These are phyloP conservation scores for Actinia equina DNA, from an alignment of 64 coral and sea anemone species.

Conservation along the genomic window DNA sequence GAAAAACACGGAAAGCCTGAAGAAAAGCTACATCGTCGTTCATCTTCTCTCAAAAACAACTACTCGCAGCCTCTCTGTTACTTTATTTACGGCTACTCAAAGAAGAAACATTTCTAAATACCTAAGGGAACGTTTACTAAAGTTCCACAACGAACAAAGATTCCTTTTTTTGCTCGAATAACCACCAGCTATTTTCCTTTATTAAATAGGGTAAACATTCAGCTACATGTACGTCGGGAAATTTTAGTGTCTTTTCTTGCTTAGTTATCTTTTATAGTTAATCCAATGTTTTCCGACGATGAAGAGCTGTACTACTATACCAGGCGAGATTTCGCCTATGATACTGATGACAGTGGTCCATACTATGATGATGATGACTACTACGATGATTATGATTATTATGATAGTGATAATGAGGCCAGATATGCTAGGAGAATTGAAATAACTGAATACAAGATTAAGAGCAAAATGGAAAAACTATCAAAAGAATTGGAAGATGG, in stretches of 20 bases:
- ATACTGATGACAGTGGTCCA: constrained; percentile 7
- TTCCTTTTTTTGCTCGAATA: too few relatives aligned
- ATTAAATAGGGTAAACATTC: not conserved
- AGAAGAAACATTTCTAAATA: not conserved
- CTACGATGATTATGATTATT: constrained; percentile 17
- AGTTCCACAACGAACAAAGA: too few relatives aligned
- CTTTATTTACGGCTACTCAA: not conserved
- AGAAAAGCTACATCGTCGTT: not conserved
- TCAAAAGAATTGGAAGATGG: not conserved
- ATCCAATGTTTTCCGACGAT: constrained; percentile 63
- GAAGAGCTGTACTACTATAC: constrained; percentile 45
- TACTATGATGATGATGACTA: constrained; percentile 40
- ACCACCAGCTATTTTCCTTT: too few relatives aligned
- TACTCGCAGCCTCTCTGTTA: not conserved
- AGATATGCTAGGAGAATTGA: not conserved
- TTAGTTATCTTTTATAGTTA: not conserved
- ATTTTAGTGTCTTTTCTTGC: not conserved
- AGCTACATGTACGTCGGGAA: not conserved
- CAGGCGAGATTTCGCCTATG: constrained; percentile 16
- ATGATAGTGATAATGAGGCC: not conserved
- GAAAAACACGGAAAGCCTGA: not conserved
- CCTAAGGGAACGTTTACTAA: too few relatives aligned
- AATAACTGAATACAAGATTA: not conserved
- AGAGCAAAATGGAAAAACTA: not conserved
- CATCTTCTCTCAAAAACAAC: not conserved